Evolutionary conservation across 2,888 invertebrate species (phyloP).

Genomic region (Fragum sueziense): DNA sequence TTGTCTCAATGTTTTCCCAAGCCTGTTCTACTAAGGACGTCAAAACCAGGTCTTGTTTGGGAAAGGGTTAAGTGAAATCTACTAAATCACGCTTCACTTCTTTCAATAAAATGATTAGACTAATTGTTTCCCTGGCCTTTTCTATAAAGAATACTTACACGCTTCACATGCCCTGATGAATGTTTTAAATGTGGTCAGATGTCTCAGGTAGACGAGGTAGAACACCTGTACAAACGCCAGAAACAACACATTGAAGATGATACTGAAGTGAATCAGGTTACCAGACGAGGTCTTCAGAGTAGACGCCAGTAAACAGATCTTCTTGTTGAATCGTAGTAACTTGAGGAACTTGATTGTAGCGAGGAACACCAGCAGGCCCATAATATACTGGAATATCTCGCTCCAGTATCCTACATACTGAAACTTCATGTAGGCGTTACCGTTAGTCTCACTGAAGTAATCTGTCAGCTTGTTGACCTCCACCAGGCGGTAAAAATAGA

Average conservation of each 20-base stretch:
- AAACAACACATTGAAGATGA: constrained; percentile 81
- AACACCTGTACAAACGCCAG: constrained; percentile 81
- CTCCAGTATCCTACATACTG: constrained; percentile 83
- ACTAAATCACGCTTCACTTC: too few species aligned
- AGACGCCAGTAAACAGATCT: constrained; percentile 78
- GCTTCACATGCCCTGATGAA: constrained; percentile 74
- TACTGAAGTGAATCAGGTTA: constrained; percentile 78
- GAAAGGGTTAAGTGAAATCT: too few species aligned
- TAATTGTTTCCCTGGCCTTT: too few species aligned
- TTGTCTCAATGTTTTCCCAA: neutral
- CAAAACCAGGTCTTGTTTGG: too few species aligned
- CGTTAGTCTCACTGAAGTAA: constrained; percentile 81
- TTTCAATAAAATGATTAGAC: too few species aligned
- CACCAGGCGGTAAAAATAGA: constrained; percentile 78
- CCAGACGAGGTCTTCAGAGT: constrained; percentile 76
- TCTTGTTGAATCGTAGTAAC: constrained; percentile 83
- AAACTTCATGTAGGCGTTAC: constrained; percentile 81
- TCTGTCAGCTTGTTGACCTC: constrained; percentile 80
- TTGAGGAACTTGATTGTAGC: constrained; percentile 84
- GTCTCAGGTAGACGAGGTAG: constrained; percentile 78
- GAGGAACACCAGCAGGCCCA: constrained; percentile 83
- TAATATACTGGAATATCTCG: constrained; percentile 83
- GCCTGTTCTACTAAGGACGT: too few species aligned
- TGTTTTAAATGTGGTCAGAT: constrained; percentile 66
- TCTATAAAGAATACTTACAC: too few species aligned